Percentiles rank a stretch among this genome's conserved stretches.
Conservation (phyloP, 1,140 invertebrate species). For the Radopholus similis region DNA sequence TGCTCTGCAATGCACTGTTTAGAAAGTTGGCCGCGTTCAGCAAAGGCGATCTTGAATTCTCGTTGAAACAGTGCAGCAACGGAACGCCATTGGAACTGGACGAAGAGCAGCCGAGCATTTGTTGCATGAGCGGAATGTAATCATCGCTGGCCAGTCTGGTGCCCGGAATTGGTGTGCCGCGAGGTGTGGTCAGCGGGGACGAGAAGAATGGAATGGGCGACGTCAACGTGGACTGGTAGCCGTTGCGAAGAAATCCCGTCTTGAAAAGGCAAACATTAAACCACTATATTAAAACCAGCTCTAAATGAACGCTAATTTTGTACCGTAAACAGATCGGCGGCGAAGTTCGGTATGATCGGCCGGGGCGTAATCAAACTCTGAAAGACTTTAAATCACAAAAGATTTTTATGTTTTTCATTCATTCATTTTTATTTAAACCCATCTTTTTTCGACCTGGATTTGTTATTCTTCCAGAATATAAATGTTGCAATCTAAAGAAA, state of each 20-base stretch:
- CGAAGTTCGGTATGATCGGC: conserved; percentile 12
- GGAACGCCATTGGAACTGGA: conserved; percentile 11
- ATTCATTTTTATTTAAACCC: too few species aligned
- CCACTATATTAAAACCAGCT: neutral
- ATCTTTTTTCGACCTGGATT: too few species aligned
- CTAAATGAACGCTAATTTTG: neutral
- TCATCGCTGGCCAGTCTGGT: conserved; percentile 5
- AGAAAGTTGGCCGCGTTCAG: conserved; percentile 6
- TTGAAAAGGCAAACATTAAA: neutral
- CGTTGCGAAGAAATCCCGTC: conserved; percentile 20
- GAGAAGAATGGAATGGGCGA: conserved; percentile 37
- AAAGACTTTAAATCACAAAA: neutral
- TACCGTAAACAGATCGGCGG: conserved; percentile 4
- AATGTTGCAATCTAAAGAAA: neutral
- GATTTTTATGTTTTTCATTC: neutral
- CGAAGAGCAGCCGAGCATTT: conserved; percentile 11
- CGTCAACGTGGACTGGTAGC: conserved; percentile 29
- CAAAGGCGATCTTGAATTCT: conserved; percentile 27
- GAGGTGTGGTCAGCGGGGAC: conserved; percentile 26
- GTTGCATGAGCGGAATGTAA: conserved; percentile 21
- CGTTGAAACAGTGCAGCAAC: conserved; percentile 36
- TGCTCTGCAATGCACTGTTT: neutral
- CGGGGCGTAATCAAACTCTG: conserved; percentile 12
- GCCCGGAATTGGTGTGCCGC: conserved; percentile 27
- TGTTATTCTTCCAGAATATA: too few species aligned